Evolutionary conservation across 2,797 vertebrate genomes (phyloP).

Genomic region (Pseudochaenichthys georgianus): DNA sequence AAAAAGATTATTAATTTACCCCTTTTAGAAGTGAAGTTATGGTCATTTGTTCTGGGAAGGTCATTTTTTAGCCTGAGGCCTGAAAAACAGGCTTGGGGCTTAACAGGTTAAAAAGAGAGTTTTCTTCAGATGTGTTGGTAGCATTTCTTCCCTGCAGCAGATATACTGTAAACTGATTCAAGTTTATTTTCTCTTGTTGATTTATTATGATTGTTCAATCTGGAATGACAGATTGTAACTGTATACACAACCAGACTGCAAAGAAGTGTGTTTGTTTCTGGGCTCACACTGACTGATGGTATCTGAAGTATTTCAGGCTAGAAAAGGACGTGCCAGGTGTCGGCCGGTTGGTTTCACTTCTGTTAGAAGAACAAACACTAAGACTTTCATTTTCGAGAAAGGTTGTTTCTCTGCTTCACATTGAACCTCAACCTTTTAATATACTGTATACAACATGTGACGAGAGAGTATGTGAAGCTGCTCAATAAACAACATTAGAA

Average conservation of each 20-base stretch:
- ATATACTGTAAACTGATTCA: background rate
- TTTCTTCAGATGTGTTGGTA: no score
- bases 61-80: no score
- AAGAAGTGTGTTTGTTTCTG: background rate
- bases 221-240: background rate
- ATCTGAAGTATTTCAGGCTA: background rate
- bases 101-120: no score
- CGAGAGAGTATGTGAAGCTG: background rate
- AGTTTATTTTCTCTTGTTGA: background rate
- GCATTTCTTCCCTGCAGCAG: background rate
- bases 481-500: background rate
- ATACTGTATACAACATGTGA: background rate
- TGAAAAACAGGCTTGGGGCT: no score
- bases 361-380: conserved; percentile 6
- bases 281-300: background rate
- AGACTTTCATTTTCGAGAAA: conserved; percentile 24
- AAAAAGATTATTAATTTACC: no score
- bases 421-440: background rate
- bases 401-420: background rate
- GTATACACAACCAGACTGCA: background rate
- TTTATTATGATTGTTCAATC: background rate
- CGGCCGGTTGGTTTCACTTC: conserved; percentile 33
- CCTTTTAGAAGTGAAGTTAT: no score
- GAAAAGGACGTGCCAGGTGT: conserved; percentile 2
- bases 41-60: no score